A percentile compares a stretch with the other conserved stretches of the same genome.
phyloP scores from a whole-genome alignment of 2,888 invertebrate genomes.

The Pollenia angustigena region DNA sequence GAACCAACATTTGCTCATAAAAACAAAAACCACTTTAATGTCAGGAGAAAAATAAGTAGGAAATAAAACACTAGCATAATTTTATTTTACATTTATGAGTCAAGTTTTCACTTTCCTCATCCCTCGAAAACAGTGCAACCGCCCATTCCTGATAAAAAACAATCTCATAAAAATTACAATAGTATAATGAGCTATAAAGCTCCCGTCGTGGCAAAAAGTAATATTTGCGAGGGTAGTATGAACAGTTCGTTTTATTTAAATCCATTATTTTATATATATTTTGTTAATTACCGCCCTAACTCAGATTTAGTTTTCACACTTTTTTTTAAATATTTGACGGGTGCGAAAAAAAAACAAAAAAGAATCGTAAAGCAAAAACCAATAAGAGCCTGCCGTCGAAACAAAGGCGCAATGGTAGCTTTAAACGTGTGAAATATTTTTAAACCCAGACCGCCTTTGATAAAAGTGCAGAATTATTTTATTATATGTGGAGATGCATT shows the following conservation, averaged over 20 bases:
- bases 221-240: background rate
- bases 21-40: background rate
- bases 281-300: too few relatives aligned
- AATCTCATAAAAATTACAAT: slow-evolving; percentile 61
- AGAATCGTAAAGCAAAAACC: too few relatives aligned
- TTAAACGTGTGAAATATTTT: too few relatives aligned
- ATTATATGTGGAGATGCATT: too few relatives aligned
- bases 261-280: too few relatives aligned
- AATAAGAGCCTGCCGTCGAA: too few relatives aligned
- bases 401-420: too few relatives aligned
- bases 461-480: too few relatives aligned
- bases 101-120: slow-evolving; percentile 15
- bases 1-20: slow-evolving; percentile 27
- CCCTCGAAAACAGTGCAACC: background rate
- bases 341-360: too few relatives aligned
- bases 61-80: slow-evolving; percentile 42
- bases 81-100: slow-evolving; percentile 56
- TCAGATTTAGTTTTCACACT: too few relatives aligned
- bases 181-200: slow-evolving; percentile 31
- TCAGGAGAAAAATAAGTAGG: background rate
- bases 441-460: too few relatives aligned
- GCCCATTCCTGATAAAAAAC: background rate
- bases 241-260: background rate
- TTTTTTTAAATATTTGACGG: too few relatives aligned
- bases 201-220: slow-evolving; percentile 28